A percentile compares a stretch with the other conserved stretches of the same genome.
phyloP scores from a whole-genome alignment of 2,113 vertebrate genomes.

The Heloderma charlesbogerti region DNA sequence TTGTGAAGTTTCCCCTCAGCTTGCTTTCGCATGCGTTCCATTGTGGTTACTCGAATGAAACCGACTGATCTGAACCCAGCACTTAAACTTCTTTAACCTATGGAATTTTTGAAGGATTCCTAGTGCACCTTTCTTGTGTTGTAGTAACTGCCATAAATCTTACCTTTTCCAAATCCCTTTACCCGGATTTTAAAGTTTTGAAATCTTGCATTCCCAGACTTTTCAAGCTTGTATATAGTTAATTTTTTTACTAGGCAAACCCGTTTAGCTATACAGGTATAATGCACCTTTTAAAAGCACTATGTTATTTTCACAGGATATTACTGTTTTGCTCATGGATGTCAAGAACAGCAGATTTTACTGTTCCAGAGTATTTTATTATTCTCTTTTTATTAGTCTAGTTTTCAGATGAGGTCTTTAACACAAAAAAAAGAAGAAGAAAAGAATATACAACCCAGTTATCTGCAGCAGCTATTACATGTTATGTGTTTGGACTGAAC shows the following conservation, averaged over 20 bases:
- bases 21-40: slow-evolving; percentile 75
- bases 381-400: slow-evolving; percentile 82
- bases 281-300: slow-evolving; percentile 85
- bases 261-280: slow-evolving; percentile 80
- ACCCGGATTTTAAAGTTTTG: slow-evolving; percentile 83
- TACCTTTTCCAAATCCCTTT: slow-evolving; percentile 81
- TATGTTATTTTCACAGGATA: slow-evolving; percentile 81
- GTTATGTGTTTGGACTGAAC: slow-evolving; percentile 74
- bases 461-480: slow-evolving; percentile 69
- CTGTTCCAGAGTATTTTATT: slow-evolving; percentile 85
- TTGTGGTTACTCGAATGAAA: slow-evolving; percentile 78
- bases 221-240: slow-evolving; percentile 83
- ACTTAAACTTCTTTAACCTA: slow-evolving; percentile 81
- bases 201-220: slow-evolving; percentile 79
- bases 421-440: slow-evolving; percentile 62
- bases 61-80: slow-evolving; percentile 81
- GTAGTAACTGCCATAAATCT: slow-evolving; percentile 83
- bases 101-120: slow-evolving; percentile 81
- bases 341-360: slow-evolving; percentile 82
- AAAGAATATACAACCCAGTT: slow-evolving; percentile 71
- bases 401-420: slow-evolving; percentile 81
- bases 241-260: slow-evolving; percentile 82
- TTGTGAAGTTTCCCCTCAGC: slow-evolving; percentile 73
- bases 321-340: slow-evolving; percentile 84
- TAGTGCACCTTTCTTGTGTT: slow-evolving; percentile 87